A percentile compares a stretch with the other conserved stretches of the same genome.
These are phyloP conservation scores for Halocynthia aurantium DNA, from an alignment of 23 tunicate genomes.

Conservation along the genomic window DNA sequence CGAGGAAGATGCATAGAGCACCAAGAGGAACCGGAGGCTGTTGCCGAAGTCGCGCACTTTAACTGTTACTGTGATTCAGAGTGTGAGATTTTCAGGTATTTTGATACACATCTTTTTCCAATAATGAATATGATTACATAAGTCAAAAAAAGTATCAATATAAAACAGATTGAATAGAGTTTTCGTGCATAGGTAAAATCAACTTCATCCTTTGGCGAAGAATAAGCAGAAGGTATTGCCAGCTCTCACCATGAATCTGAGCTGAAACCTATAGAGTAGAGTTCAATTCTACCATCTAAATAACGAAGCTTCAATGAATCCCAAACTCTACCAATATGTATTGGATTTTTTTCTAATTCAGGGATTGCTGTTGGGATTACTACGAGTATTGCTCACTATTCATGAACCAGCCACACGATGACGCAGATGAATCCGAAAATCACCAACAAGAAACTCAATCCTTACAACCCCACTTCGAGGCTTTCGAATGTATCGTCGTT, in stretches of 20 bases:
- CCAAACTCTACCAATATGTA: neutral
- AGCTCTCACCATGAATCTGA: too few species aligned
- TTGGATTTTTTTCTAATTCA: neutral
- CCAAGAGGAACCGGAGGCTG: neutral
- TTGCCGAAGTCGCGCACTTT: slow-evolving; percentile 34
- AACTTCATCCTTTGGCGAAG: too few species aligned
- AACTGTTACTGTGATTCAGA: slow-evolving; percentile 66
- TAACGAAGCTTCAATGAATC: too few species aligned
- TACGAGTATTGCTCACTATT: slow-evolving; percentile 16
- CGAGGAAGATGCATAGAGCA: slow-evolving; percentile 38
- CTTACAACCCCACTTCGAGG: neutral
- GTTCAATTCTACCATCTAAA: too few species aligned
- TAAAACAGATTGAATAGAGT: too few species aligned
- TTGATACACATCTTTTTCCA: too few species aligned
- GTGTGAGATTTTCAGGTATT: slow-evolving; percentile 51
- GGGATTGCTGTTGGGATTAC: slow-evolving; percentile 93
- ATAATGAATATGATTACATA: too few species aligned
- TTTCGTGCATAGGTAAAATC: too few species aligned
- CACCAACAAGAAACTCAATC: slow-evolving; percentile 6
- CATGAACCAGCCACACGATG: neutral
- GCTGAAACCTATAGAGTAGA: too few species aligned
- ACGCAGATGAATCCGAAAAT: neutral
- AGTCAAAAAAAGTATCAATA: too few species aligned
- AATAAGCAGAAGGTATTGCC: too few species aligned
- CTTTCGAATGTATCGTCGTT: slow-evolving; percentile 54